Conservation (phyloP, 1,140 invertebrate genomes). For the Dermatophagoides farinae region DNA sequence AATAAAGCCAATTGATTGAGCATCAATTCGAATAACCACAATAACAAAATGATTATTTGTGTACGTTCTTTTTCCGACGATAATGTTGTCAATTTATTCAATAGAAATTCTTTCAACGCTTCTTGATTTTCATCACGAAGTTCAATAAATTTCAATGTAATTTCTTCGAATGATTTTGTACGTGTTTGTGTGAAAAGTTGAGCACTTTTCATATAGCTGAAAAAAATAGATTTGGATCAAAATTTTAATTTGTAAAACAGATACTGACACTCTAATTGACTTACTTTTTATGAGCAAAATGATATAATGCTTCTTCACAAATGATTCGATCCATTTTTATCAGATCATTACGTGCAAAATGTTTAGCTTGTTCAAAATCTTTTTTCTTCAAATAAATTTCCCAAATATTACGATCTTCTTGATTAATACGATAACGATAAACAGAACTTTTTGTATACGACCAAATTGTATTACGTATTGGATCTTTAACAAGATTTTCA, state of each 20-base stretch:
- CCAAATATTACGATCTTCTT: slow-evolving; percentile 72
- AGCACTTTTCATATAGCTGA: slow-evolving; percentile 56
- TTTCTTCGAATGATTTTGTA: slow-evolving; percentile 73
- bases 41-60: slow-evolving; percentile 69
- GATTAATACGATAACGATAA: slow-evolving; percentile 60
- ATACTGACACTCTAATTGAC: slow-evolving; percentile 2
- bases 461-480: slow-evolving; percentile 57
- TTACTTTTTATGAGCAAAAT: slow-evolving; percentile 40
- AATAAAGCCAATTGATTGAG: slow-evolving; percentile 54
- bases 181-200: slow-evolving; percentile 60
- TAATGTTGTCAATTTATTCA: slow-evolving; percentile 30
- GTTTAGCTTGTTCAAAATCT: slow-evolving; percentile 68
- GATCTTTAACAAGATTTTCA: slow-evolving; percentile 47
- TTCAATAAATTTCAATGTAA: slow-evolving; percentile 76
- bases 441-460: slow-evolving; percentile 53
- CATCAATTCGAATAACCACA: slow-evolving; percentile 82
- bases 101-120: slow-evolving; percentile 64
- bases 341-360: slow-evolving; percentile 48
- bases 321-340: slow-evolving; percentile 60
- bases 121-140: slow-evolving; percentile 35
- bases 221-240: slow-evolving; percentile 5
- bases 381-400: slow-evolving; percentile 45
- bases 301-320: slow-evolving; percentile 65
- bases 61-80: slow-evolving; percentile 31
- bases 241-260: slow-evolving; percentile 4